A percentile compares a stretch with the other conserved stretches of the same genome.
phyloP scores from a whole-genome alignment of 2,797 vertebrate species.

The Notamacropus eugenii region DNA sequence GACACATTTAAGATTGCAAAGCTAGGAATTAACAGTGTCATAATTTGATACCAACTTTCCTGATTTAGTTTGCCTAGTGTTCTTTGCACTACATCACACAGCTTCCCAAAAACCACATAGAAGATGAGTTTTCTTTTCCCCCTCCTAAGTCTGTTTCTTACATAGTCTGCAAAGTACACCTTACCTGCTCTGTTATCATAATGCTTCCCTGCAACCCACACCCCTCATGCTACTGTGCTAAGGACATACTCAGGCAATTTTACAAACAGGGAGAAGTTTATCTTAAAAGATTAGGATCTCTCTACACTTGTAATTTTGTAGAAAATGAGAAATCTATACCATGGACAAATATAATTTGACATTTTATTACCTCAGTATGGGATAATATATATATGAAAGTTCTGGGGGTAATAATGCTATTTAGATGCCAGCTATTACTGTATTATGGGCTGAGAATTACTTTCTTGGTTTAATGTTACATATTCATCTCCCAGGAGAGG shows the following conservation, averaged over 20 bases:
- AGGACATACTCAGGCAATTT: neutral
- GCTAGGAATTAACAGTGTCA: neutral
- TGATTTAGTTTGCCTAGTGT: neutral
- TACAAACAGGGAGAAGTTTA: neutral
- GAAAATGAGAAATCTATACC: conserved; percentile 40
- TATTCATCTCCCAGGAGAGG: neutral
- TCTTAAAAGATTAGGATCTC: conserved; percentile 21
- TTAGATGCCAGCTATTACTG: conserved; percentile 10
- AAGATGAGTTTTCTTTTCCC: neutral
- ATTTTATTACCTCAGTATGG: conserved; percentile 5
- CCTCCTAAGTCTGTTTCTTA: neutral
- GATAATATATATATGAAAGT: neutral
- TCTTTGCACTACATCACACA: neutral
- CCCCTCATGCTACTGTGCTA: neutral
- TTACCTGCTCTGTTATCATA: neutral
- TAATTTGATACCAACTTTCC: neutral
- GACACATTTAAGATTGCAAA: conserved; percentile 1
- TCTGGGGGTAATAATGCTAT: neutral
- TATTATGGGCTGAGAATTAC: neutral
- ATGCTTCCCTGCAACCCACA: neutral
- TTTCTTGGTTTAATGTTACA: neutral
- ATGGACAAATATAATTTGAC: neutral
- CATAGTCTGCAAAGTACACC: neutral
- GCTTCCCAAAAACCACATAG: neutral
- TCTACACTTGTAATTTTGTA: conserved; percentile 1